Conservation (phyloP, 2,888 invertebrate species). For the Augiades crinisus region DNA sequence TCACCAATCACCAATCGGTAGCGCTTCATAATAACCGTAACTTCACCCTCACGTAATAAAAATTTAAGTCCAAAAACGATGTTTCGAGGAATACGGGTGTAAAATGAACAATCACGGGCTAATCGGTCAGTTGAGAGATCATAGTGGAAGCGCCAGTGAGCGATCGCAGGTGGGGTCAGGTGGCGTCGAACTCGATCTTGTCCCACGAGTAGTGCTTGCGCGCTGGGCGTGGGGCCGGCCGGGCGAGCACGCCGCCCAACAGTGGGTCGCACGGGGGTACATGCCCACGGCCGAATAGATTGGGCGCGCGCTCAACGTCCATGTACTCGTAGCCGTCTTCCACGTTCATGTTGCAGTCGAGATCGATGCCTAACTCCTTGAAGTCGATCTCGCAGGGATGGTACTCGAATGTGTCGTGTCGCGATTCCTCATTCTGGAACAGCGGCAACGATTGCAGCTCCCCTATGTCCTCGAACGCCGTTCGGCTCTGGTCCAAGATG, state of each 20-base stretch:
- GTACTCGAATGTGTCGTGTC: slow-evolving; percentile 50
- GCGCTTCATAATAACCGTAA: slow-evolving; percentile 30
- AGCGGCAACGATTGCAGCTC: slow-evolving; percentile 70
- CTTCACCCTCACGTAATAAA: background rate
- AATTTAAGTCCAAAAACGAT: background rate
- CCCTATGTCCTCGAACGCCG: slow-evolving; percentile 71
- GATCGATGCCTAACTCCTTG: slow-evolving; percentile 84
- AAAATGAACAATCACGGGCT: no score
- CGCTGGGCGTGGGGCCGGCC: slow-evolving; percentile 83
- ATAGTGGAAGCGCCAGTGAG: slow-evolving; percentile 41
- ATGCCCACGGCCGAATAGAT: slow-evolving; percentile 72
- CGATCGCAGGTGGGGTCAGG: slow-evolving; percentile 55
- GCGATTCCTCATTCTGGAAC: slow-evolving; percentile 63
- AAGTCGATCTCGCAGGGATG: slow-evolving; percentile 75
- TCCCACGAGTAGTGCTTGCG: slow-evolving; percentile 88
- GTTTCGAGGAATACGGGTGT: no score
- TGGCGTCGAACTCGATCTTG: slow-evolving; percentile 87
- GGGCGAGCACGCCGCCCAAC: slow-evolving; percentile 83
- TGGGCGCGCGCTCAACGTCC: slow-evolving; percentile 70
- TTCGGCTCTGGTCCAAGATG: slow-evolving; percentile 60
- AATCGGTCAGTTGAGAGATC: slow-evolving; percentile 40
- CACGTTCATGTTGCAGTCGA: slow-evolving; percentile 80
- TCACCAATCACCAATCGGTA: slow-evolving; percentile 47
- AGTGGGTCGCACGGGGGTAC: slow-evolving; percentile 86
- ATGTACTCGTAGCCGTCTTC: slow-evolving; percentile 74